These are phyloP conservation scores for Sula dactylatra DNA, from an alignment of 2,113 vertebrate genomes.

Conservation along the genomic window DNA sequence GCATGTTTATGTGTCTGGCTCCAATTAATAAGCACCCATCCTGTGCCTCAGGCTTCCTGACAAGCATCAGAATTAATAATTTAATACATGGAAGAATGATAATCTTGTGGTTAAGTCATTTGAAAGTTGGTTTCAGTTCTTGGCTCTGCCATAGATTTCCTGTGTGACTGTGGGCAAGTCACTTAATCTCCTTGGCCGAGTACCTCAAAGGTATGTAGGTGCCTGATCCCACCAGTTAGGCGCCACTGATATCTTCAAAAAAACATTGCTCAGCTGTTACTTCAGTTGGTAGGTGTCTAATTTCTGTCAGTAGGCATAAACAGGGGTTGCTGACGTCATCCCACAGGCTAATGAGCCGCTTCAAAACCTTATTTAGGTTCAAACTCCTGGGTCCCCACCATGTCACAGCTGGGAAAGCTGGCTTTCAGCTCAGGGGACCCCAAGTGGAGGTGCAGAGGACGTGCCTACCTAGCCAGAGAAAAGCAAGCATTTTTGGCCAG, in stretches of 20 bases:
- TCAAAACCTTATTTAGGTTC: not conserved
- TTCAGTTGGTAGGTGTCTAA: conserved; percentile 16
- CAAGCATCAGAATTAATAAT: conserved; percentile 63
- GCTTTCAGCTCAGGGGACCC: not conserved
- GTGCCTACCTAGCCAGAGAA: not conserved
- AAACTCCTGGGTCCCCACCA: not conserved
- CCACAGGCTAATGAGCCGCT: not conserved
- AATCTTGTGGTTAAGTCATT: conserved; percentile 59
- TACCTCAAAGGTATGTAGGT: conserved; percentile 49
- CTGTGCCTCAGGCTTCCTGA: conserved; percentile 58
- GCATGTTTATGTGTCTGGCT: conserved; percentile 63
- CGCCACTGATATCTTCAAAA: conserved; percentile 51
- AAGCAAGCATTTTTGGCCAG: not conserved
- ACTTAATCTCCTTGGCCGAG: conserved; percentile 24
- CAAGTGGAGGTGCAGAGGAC: fast-evolving
- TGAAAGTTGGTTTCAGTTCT: conserved; percentile 45
- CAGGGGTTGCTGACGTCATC: not conserved
- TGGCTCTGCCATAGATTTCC: conserved; percentile 43
- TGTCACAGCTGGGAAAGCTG: not conserved
- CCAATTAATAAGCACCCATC: conserved; percentile 63
- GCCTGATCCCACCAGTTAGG: conserved; percentile 47
- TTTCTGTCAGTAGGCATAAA: conserved; percentile 39
- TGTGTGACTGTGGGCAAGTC: conserved; percentile 38
- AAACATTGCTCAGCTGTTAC: conserved; percentile 46
- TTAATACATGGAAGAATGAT: conserved; percentile 37